A percentile compares a stretch with the other conserved stretches of the same genome.
phyloP scores from a whole-genome alignment of 2,888 invertebrate genomes.

The Cantharis lateralis region DNA sequence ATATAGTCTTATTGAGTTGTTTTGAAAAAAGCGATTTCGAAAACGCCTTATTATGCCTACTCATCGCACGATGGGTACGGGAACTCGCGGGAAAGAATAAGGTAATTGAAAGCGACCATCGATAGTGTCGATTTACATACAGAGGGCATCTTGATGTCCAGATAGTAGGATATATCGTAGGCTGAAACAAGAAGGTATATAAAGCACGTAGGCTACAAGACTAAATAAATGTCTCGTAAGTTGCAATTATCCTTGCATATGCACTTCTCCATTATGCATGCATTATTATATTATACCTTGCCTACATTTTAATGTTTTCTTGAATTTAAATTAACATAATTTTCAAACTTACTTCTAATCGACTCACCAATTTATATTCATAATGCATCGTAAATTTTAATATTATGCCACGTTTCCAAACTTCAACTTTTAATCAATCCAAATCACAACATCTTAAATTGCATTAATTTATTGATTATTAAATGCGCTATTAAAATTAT shows the following conservation, averaged over 20 bases:
- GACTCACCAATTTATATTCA: background rate
- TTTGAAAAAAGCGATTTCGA: background rate
- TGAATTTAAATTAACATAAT: background rate
- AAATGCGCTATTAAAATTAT: background rate
- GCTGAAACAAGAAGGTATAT: conserved; percentile 48
- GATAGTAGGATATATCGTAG: conserved; percentile 39
- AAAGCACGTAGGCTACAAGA: conserved; percentile 50
- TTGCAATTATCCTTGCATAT: conserved; percentile 55
- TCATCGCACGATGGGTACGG: background rate
- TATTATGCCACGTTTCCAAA: background rate
- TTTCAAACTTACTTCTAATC: background rate
- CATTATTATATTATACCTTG: conserved; percentile 38
- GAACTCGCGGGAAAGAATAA: background rate
- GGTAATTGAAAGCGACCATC: background rate
- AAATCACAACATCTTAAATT: background rate
- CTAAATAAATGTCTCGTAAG: conserved; percentile 54
- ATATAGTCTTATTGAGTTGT: background rate
- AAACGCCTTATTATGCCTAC: background rate
- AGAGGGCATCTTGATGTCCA: conserved; percentile 15
- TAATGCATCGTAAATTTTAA: background rate
- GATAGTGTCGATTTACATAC: conserved; percentile 13
- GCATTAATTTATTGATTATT: background rate
- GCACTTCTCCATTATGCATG: conserved; percentile 52
- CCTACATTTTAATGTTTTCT: conserved; percentile 4
- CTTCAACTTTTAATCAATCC: background rate